phyloP scores from a whole-genome alignment of 2,797 vertebrate species.

The Rhabdomys pumilio region DNA sequence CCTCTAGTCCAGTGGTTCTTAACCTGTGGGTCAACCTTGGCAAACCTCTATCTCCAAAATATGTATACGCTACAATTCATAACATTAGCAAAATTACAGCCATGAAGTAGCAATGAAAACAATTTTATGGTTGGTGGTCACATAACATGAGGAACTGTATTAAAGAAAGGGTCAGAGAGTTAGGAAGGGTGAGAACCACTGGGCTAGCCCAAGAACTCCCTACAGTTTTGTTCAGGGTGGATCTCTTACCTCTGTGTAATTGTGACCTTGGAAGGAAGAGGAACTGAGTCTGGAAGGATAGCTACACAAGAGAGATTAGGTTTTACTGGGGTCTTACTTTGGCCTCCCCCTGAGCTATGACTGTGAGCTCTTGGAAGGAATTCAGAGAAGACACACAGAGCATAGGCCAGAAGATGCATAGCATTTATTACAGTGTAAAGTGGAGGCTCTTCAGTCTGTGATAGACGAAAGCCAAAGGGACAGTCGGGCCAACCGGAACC shows the following conservation, averaged over 20 bases:
- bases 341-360: not conserved
- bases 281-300: not conserved
- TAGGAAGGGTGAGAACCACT: not conserved
- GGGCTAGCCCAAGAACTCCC: not conserved
- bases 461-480: not conserved
- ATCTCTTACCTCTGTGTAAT: not conserved
- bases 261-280: not conserved
- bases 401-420: not conserved
- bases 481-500: fast-evolving
- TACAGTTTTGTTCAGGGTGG: not conserved
- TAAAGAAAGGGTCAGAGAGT: not conserved
- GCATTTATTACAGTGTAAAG: not conserved
- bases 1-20: not conserved
- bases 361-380: not conserved
- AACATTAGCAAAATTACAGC: not conserved
- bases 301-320: not conserved
- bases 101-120: not conserved
- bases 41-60: not conserved
- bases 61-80: not conserved
- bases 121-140: not conserved
- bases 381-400: not conserved
- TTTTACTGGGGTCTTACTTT: not conserved
- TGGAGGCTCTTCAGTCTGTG: not conserved
- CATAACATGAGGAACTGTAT: not conserved
- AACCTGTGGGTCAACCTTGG: not conserved